phyloP scores from a whole-genome alignment of 2,888 invertebrate genomes.

The Folsomia manolachei region DNA sequence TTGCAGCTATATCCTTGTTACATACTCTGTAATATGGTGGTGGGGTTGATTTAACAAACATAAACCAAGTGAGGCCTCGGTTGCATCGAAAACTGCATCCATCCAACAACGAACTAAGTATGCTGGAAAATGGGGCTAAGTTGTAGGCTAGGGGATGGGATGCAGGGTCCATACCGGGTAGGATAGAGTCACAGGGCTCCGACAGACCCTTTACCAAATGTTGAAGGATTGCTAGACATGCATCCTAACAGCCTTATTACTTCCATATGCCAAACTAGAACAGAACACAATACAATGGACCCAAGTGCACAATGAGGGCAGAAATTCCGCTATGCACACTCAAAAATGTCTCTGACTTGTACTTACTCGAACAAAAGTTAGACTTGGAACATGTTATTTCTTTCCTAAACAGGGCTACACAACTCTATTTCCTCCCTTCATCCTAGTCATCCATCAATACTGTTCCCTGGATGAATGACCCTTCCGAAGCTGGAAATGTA shows the following conservation, averaged over 20 bases:
- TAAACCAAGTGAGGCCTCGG: neutral
- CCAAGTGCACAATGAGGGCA: neutral
- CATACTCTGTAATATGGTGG: neutral
- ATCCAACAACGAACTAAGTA: too few species aligned
- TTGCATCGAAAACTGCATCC: neutral
- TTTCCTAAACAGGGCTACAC: too few species aligned
- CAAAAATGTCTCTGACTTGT: conserved; percentile 1
- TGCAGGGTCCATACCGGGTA: too few species aligned
- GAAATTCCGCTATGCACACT: neutral
- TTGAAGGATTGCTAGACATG: too few species aligned
- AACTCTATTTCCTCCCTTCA: neutral
- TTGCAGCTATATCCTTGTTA: neutral
- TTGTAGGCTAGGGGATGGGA: too few species aligned
- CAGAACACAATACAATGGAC: neutral
- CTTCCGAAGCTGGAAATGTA: too few species aligned
- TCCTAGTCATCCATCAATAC: neutral
- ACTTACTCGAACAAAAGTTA: neutral
- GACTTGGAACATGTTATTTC: neutral
- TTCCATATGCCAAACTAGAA: too few species aligned
- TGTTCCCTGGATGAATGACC: neutral
- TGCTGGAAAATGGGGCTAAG: too few species aligned
- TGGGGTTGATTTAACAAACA: neutral
- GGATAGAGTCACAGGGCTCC: too few species aligned
- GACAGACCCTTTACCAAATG: too few species aligned
- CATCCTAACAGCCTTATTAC: too few species aligned